These are phyloP conservation scores for Diorhabda carinulata DNA, from an alignment of 1,140 invertebrate genomes.

Conservation along the genomic window DNA sequence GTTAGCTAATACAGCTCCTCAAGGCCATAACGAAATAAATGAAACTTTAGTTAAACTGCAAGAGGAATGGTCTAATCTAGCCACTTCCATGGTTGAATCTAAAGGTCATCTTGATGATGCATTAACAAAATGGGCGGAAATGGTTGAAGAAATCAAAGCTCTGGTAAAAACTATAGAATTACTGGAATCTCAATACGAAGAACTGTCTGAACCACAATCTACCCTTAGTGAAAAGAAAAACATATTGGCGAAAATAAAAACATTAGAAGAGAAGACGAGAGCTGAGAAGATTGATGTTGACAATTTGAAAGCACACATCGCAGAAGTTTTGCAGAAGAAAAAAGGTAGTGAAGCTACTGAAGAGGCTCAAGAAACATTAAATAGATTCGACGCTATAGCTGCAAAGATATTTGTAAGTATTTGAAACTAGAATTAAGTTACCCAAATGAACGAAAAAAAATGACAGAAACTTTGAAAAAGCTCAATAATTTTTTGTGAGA, in stretches of 20 bases:
- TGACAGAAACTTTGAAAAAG: no score
- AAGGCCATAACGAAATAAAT: constrained; percentile 83
- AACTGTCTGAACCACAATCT: constrained; percentile 70
- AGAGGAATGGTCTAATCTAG: constrained; percentile 83
- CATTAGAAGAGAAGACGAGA: constrained; percentile 81
- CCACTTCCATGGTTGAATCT: constrained; percentile 84
- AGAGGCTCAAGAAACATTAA: constrained; percentile 79
- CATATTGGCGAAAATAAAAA: constrained; percentile 80
- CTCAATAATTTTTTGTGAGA: no score
- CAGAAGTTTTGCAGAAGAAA: constrained; percentile 82
- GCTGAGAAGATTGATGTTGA: constrained; percentile 93
- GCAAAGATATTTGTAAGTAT: constrained; percentile 61
- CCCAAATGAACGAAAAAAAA: no score
- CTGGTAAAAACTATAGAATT: constrained; percentile 78
- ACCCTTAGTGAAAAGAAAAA: constrained; percentile 80
- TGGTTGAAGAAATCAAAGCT: constrained; percentile 81
- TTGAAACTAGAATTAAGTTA: neutral
- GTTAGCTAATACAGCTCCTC: constrained; percentile 85
- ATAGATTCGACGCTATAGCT: constrained; percentile 72
- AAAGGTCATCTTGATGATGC: constrained; percentile 86
- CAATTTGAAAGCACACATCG: constrained; percentile 76
- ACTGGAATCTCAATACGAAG: constrained; percentile 67
- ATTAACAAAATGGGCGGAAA: constrained; percentile 83
- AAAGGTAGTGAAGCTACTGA: constrained; percentile 77
- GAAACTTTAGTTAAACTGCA: constrained; percentile 77